Evolutionary conservation across 1,140 invertebrate genomes (phyloP).

Genomic region (Hypothenemus hampei): DNA sequence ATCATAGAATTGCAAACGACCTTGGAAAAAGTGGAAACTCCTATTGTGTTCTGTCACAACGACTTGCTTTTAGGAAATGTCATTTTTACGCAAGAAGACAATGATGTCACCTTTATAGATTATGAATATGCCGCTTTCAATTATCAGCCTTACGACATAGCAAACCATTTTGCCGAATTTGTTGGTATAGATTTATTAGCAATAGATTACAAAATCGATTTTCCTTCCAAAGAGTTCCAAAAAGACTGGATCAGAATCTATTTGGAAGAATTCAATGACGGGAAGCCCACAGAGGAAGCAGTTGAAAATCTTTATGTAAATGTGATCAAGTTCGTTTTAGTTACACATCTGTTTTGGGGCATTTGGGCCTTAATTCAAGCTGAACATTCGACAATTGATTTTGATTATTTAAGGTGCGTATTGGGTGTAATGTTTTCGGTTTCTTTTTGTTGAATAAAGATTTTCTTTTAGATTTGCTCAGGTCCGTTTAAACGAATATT

Average conservation of each 20-base stretch:
- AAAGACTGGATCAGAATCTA: slow-evolving; percentile 76
- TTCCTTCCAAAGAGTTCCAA: slow-evolving; percentile 78
- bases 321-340: slow-evolving; percentile 75
- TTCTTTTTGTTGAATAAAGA: neutral
- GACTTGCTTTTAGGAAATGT: slow-evolving; percentile 94
- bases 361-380: slow-evolving; percentile 90
- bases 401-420: slow-evolving; percentile 86
- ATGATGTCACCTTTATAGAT: slow-evolving; percentile 88
- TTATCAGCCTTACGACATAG: slow-evolving; percentile 95
- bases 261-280: slow-evolving; percentile 56
- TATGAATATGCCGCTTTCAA: slow-evolving; percentile 95
- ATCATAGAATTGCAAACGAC: slow-evolving; percentile 61
- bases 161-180: slow-evolving; percentile 97
- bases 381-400: slow-evolving; percentile 85
- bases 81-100: slow-evolving; percentile 69
- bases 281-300: slow-evolving; percentile 47
- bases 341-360: slow-evolving; percentile 88
- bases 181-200: slow-evolving; percentile 65
- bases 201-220: slow-evolving; percentile 66
- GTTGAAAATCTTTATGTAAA: slow-evolving; percentile 69
- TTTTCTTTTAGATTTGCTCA: slow-evolving; percentile 59
- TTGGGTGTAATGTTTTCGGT: neutral
- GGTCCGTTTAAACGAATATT: slow-evolving; percentile 61
- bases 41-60: slow-evolving; percentile 96
- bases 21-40: slow-evolving; percentile 62